phyloP scores from a whole-genome alignment of 2,888 invertebrate species.

The Clistopyga incitator region DNA sequence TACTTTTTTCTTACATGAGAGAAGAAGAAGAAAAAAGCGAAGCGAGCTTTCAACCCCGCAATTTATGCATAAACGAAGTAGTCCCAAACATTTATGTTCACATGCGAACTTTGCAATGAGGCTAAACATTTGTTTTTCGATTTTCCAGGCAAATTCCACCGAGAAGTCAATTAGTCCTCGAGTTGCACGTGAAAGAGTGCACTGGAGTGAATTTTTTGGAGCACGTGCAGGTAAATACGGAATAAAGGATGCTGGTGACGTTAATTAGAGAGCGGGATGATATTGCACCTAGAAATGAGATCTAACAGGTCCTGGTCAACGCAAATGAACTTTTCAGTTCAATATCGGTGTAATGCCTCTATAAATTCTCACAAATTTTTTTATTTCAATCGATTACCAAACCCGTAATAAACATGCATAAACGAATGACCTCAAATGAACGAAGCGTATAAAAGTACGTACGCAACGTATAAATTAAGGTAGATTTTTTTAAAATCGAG shows the following conservation, averaged over 20 bases:
- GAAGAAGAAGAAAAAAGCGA: neutral
- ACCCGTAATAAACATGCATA: too few relatives aligned
- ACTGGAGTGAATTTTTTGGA: slow-evolving; percentile 96
- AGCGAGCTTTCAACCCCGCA: neutral
- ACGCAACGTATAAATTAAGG: too few relatives aligned
- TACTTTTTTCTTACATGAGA: neutral
- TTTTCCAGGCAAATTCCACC: slow-evolving; percentile 89
- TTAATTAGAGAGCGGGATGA: slow-evolving; percentile 28
- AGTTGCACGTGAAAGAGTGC: slow-evolving; percentile 92
- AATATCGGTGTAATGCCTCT: too few relatives aligned
- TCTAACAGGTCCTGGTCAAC: too few relatives aligned
- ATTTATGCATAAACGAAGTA: neutral
- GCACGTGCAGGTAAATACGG: slow-evolving; percentile 91
- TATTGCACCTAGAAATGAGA: too few relatives aligned
- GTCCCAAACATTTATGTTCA: neutral
- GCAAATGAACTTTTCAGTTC: too few relatives aligned
- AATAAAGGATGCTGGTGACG: neutral
- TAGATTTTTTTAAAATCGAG: too few relatives aligned
- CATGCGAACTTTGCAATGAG: neutral
- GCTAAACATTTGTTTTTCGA: slow-evolving; percentile 47
- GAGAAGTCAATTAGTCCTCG: slow-evolving; percentile 89
- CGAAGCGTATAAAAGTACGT: too few relatives aligned
- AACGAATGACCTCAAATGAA: too few relatives aligned
- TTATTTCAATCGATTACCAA: too few relatives aligned
- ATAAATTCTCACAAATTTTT: too few relatives aligned